Conservation (phyloP, 2,797 vertebrate species). For the Apogon talboti region DNA sequence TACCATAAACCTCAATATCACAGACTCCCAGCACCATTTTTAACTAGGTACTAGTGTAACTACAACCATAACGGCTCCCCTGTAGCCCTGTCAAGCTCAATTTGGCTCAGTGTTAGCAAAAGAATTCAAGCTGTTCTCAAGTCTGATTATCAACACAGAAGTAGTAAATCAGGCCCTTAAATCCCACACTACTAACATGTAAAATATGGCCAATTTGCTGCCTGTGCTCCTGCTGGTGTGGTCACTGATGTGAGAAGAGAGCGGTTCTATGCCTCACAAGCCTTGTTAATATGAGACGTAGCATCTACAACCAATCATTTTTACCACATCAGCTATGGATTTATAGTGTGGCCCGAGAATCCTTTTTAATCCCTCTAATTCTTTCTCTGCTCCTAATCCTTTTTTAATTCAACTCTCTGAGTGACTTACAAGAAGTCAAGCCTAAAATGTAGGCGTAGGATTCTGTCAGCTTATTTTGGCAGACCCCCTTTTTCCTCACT, state of each 20-base stretch:
- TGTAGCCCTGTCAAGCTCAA: slow-evolving; percentile 38
- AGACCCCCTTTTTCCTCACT: slow-evolving; percentile 34
- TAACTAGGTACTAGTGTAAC: slow-evolving; percentile 35
- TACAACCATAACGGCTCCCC: slow-evolving; percentile 20
- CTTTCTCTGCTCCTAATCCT: slow-evolving; percentile 63
- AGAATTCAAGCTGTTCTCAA: slow-evolving; percentile 42
- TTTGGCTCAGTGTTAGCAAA: slow-evolving; percentile 29
- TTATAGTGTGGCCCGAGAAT: slow-evolving; percentile 53
- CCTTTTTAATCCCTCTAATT: slow-evolving; percentile 68
- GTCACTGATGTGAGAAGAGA: slow-evolving; percentile 48
- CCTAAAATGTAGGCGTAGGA: slow-evolving; percentile 36
- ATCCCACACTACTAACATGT: slow-evolving; percentile 40
- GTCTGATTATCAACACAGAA: slow-evolving; percentile 24
- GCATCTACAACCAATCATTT: slow-evolving; percentile 59
- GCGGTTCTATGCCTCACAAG: slow-evolving; percentile 24
- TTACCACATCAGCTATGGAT: slow-evolving; percentile 61
- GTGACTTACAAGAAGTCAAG: slow-evolving; percentile 56
- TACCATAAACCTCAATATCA: slow-evolving; percentile 8
- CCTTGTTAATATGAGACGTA: slow-evolving; percentile 51
- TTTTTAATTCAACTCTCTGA: slow-evolving; percentile 69
- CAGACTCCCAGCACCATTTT: slow-evolving; percentile 21
- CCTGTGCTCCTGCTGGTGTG: slow-evolving; percentile 31
- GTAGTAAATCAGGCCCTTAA: slow-evolving; percentile 12
- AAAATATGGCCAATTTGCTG: slow-evolving; percentile 52
- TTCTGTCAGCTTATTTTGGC: slow-evolving; percentile 45